Conservation (phyloP, 2,113 vertebrate species). For the Prietella phreatophila region DNA sequence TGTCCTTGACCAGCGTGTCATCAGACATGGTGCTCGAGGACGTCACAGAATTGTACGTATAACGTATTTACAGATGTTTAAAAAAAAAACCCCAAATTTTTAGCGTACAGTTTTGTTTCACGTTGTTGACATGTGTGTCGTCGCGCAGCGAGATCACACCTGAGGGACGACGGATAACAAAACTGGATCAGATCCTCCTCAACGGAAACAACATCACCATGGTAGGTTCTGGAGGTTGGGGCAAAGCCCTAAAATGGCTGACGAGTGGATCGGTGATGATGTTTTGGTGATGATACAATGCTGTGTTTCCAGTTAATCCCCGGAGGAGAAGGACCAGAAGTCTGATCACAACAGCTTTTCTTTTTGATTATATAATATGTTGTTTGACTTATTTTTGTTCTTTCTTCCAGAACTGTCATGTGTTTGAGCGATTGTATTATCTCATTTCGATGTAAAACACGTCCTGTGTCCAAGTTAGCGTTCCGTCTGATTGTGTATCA, state of each 20-base stretch:
- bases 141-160: slow-evolving; percentile 89
- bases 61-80: neutral
- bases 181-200: slow-evolving; percentile 95
- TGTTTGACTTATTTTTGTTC: neutral
- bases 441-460: neutral
- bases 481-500: slow-evolving; percentile 1
- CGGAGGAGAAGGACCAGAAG: slow-evolving; percentile 97
- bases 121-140: neutral
- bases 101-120: neutral
- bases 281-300: neutral
- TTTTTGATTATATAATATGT: neutral
- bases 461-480: neutral
- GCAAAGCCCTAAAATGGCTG: neutral
- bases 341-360: slow-evolving; percentile 65
- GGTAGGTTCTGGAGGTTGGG: slow-evolving; percentile 68
- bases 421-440: neutral
- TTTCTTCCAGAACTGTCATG: neutral
- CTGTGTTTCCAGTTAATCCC: slow-evolving; percentile 83
- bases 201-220: slow-evolving; percentile 99
- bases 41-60: slow-evolving; percentile 87
- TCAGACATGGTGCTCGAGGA: slow-evolving; percentile 88
- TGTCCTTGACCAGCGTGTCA: slow-evolving; percentile 64
- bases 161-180: slow-evolving; percentile 94
- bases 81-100: too few relatives aligned
- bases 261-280: neutral